A percentile compares a stretch with the other conserved stretches of the same genome.
phyloP scores from a whole-genome alignment of 2,113 vertebrate genomes.

The Reinhardtius hippoglossoides region DNA sequence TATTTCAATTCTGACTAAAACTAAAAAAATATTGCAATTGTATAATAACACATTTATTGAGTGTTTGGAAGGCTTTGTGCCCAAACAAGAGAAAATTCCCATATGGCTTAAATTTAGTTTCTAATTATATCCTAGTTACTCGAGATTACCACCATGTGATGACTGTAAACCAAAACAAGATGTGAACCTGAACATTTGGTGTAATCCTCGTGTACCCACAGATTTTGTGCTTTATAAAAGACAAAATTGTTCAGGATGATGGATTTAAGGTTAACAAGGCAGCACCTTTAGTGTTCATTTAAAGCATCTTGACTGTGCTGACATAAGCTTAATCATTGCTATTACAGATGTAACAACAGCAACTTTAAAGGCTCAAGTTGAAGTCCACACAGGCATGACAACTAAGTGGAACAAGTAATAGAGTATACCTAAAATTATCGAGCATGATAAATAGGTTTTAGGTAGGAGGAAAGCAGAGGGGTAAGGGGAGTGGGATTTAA shows the following conservation, averaged over 20 bases:
- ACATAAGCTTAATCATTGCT: background rate
- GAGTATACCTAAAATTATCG: background rate
- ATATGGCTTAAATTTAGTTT: constrained; percentile 2
- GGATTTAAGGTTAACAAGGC: background rate
- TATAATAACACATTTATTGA: background rate
- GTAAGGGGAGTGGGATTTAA: background rate
- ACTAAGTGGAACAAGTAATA: background rate
- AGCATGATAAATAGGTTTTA: background rate
- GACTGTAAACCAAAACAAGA: background rate
- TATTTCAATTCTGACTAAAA: background rate
- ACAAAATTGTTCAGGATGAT: background rate
- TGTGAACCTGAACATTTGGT: background rate
- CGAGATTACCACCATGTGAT: background rate
- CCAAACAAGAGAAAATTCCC: background rate
- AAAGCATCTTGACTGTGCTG: background rate
- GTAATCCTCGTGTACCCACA: constrained; percentile 11
- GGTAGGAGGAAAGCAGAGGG: background rate
- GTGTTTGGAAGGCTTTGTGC: background rate
- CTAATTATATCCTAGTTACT: background rate
- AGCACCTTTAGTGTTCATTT: background rate
- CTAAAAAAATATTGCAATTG: background rate
- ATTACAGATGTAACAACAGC: background rate
- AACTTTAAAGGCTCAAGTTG: background rate
- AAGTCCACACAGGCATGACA: background rate
- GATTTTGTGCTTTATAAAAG: background rate